phyloP scores from a whole-genome alignment of 2,113 vertebrate species.

The Poeciliopsis turrubarensis region DNA sequence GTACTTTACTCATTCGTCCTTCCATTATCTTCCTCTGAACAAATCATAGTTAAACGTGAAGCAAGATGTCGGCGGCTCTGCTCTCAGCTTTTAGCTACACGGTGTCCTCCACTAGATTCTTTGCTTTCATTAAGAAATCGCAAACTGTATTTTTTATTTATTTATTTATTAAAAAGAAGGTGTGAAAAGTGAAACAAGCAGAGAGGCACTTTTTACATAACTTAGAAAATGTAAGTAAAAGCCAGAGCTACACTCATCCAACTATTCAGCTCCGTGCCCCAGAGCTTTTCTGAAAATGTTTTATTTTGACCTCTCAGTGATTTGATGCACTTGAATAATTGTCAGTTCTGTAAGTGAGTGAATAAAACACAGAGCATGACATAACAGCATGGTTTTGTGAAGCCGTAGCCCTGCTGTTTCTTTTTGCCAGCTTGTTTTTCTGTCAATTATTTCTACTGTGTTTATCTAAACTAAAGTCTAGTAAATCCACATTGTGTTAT shows the following conservation, averaged over 20 bases:
- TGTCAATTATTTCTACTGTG: constrained; percentile 4
- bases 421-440: not conserved
- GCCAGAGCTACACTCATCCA: constrained; percentile 13
- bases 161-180: not conserved
- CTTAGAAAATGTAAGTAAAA: not conserved
- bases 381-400: constrained; percentile 1
- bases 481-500: constrained; percentile 12
- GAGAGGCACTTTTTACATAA: not conserved
- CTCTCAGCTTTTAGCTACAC: not conserved
- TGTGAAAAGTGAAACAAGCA: not conserved
- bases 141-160: not conserved
- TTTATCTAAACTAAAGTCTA: not conserved
- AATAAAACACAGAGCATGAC: not conserved
- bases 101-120: not conserved
- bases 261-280: constrained; percentile 8
- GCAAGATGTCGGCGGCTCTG: not conserved
- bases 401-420: not conserved
- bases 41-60: not conserved
- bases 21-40: not conserved
- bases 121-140: not conserved
- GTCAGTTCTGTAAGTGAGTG: not conserved
- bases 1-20: not conserved
- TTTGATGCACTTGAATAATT: constrained; percentile 8
- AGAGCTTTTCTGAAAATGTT: not conserved
- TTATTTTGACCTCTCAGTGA: constrained; percentile 2